Evolutionary conservation across 2,797 vertebrate genomes (phyloP), one percentile per base, ranked within the genome.

Genomic region (Orientallactaga sibirica): DNA sequence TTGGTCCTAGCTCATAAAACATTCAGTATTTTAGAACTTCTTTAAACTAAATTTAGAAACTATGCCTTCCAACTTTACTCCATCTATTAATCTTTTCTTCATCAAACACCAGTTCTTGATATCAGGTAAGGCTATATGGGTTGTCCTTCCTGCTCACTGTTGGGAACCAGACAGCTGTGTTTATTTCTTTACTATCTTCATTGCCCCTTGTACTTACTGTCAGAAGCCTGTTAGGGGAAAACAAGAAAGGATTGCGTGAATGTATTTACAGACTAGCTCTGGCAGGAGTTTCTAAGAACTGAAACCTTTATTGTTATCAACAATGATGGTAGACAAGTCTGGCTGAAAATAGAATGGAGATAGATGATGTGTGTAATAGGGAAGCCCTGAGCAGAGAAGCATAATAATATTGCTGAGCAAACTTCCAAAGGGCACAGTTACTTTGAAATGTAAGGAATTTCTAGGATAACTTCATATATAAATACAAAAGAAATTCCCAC

Each of bases 361-460:
- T 84, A 70, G 55, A 27, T 20, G 19, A 14, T 71, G 10, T 67
- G 61, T 12, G 11, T 1, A 81, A 27, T 25, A 74, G 1, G 7
- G 9, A 24, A 55, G 43, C n/a, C 73, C 76, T 94, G 88, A 67
- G n/a, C 70, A 71, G 58, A 77, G 37, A 62, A 55, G n/a, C 48
- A 62, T 7, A 70, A 55, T 79, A 19, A 1, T 2, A 58, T 61
- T 82, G 64, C 48, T 58, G 52, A 83, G 64, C 41, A 77, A n/a
- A 1, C 41, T 91, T 92, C 33, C 70, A 58, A 95, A 92, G 84
- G 77, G 89, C 48, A n/a, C 55, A 88, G 86, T 84, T 66, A 67
- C 12, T 86, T 75, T 61, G 58, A 92, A 95, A 88, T 86, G n/a
- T 95, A 86, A 86, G 74, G 52, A 93, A 91, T 84, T 96, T 78